Evolutionary conservation across 2,113 vertebrate genomes (phyloP).

Genomic region (Urocolius indicus): DNA sequence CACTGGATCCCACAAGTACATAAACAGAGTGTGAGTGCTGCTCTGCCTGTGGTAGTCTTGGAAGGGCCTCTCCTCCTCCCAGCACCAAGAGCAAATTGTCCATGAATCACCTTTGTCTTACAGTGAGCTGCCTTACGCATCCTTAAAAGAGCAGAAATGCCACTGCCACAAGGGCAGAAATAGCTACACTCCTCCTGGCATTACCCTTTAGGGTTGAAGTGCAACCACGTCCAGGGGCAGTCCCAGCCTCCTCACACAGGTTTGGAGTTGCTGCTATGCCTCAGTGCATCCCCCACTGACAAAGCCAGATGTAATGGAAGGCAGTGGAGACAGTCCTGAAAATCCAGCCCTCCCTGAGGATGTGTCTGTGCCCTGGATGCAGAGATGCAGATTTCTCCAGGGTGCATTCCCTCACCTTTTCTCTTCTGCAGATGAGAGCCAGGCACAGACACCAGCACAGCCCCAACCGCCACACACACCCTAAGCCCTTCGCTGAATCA

Average conservation of each 20-base stretch:
- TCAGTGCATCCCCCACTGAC: background rate
- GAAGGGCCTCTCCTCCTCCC: background rate
- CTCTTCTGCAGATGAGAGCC: background rate
- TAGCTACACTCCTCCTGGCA: background rate
- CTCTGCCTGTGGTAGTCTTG: background rate
- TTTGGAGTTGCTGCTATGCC: background rate
- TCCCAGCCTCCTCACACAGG: background rate
- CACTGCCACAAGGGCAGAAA: background rate
- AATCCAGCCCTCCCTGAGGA: fast-evolving
- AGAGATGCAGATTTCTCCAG: background rate
- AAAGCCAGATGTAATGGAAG: background rate
- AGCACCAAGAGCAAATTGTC: background rate
- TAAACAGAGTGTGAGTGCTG: background rate
- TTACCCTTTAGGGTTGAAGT: background rate
- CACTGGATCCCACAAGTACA: background rate
- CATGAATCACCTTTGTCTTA: background rate
- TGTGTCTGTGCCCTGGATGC: fast-evolving
- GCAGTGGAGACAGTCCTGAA: background rate
- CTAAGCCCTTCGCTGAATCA: background rate
- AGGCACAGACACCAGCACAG: fast-evolving
- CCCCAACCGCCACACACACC: background rate
- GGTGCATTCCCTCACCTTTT: fast-evolving
- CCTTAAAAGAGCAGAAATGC: background rate
- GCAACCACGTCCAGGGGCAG: background rate
- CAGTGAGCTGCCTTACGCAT: background rate